Conservation (phyloP, 2,113 vertebrate genomes). For the Labeo catla region DNA sequence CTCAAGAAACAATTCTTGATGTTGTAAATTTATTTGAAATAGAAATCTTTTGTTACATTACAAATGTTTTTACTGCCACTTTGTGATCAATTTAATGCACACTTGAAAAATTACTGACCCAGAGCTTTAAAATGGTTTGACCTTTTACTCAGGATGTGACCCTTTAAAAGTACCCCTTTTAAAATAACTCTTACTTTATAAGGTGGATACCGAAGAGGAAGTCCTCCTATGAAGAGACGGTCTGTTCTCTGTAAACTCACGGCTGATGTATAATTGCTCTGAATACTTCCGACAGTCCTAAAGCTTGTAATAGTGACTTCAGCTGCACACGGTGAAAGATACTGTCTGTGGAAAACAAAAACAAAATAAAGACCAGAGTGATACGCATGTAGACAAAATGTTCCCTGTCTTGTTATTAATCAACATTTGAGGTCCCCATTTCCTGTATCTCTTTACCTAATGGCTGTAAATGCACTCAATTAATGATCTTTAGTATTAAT, state of each 20-base stretch:
- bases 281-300: slow-evolving; percentile 60
- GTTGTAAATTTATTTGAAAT: too few relatives aligned
- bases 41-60: too few relatives aligned
- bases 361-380: not conserved
- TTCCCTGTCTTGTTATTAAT: slow-evolving; percentile 14
- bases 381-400: not conserved
- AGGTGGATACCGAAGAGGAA: slow-evolving; percentile 69
- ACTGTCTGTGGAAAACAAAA: slow-evolving; percentile 73
- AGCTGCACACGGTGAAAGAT: slow-evolving; percentile 77
- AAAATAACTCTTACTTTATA: slow-evolving; percentile 70
- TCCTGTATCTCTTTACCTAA: slow-evolving; percentile 30
- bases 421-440: slow-evolving; percentile 4
- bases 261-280: slow-evolving; percentile 66
- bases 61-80: too few relatives aligned
- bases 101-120: too few relatives aligned
- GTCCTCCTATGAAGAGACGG: slow-evolving; percentile 78
- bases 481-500: slow-evolving; percentile 50
- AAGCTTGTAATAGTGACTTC: slow-evolving; percentile 73
- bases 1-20: too few relatives aligned
- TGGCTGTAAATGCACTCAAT: slow-evolving; percentile 44
- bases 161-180: not conserved
- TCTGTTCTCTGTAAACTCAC: slow-evolving; percentile 67
- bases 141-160: not conserved
- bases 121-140: too few relatives aligned
- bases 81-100: too few relatives aligned